Base-by-base conservation (phyloP, 2,113 vertebrate species). In the Etheostoma cragini region DNA sequence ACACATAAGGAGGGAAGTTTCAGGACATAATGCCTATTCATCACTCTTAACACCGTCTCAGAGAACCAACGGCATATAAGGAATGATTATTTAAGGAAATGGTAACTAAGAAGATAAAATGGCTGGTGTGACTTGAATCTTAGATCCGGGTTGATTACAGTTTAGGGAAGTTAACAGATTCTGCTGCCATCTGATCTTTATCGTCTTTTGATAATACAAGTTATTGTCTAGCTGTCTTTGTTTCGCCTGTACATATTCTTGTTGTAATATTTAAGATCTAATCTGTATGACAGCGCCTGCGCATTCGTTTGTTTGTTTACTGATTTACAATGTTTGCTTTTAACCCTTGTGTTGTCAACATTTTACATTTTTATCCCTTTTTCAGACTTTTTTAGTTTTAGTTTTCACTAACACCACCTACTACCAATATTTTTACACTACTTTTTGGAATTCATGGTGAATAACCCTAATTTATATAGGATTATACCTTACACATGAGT, bases 1-100 rank as follows among this genome's bases (percentile, higher is more conserved):
- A 87, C 76, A 84, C 70, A 42, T 64, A 54, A 56, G 60, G 60
- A 82, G 88, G 80, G 79, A 91, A 81, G 86, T 73, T 90, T 89
- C 86, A 85, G 80, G 86, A 89, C 60, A 35, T 66, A 60, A 81
- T 58, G 56, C 12, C 7, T 21, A 11, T 35, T n/a, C 45, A 72
- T 46, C n/a, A 53, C 35, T 45, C 15, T 3, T 30, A 4, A 61
- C 73, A 53, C 13, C 13, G 35, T 49, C 26, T 60, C 24, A n/a
- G 0, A n/a, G 35, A 33, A 70, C 0, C 1, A 45, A 14, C 46
- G 21, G 24, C 21, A 21, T 16, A 7, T 21, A 12, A 63, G 72
- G 19, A 38, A 22, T 17, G 14, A 19, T 10, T 42, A 14, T 69
- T 54, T n/a, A 61, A 56, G 16, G 8, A 26, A 66, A 24, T 50